Base-by-base conservation (phyloP, 2,888 invertebrate species). In the Cantharis rustica region DNA sequence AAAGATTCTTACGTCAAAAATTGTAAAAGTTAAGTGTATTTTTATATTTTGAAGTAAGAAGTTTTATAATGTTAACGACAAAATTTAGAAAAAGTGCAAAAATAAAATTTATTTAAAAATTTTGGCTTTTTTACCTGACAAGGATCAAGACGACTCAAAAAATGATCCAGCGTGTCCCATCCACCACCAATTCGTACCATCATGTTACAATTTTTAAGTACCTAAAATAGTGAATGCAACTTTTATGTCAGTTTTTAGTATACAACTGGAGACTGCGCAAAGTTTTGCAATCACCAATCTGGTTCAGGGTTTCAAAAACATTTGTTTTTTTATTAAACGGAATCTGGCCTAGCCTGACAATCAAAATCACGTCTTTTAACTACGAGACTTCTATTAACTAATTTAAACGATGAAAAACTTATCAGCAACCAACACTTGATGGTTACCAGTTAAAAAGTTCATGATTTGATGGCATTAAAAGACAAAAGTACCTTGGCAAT, bases 171-270 rank as follows among this genome's bases (percentile, higher is more conserved):
- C 16, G 97, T 96, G 90, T 96, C 96, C 97, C 97, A 97, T 80
- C 96, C 96, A 81, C 97, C 97, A 77, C 97, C 97, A 71, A 97
- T 96, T 84, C 97, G 92, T 75, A 97, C 97, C 97, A 97, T 97
- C 92, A 96, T 96, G 90, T 97, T 97, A n/a, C 94, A 93, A 71
- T 95, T 96, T 88, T 96, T 96, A 86, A 96, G 90, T 86, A 96
- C 88, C 96, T 96, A 91, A 4, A 89, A 89, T 83, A 80, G 20
- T 5, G 20, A 20, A 20, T 20, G 5, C 20, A 5, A 20, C 20
- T 20, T 20, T 20, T 20, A 20, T 20, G 5, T 5, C 9, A 9
- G 23, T 23, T 9, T 23, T 23, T 23, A 9, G 23, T 23, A 9
- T 23, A 20, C 7, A 20, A 20, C 0, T 20, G n/a, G n/a, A n/a